Evolutionary conservation across 2,797 vertebrate genomes (phyloP), one percentile per base, ranked within the genome.

Genomic region (Acipenser ruthenus): DNA sequence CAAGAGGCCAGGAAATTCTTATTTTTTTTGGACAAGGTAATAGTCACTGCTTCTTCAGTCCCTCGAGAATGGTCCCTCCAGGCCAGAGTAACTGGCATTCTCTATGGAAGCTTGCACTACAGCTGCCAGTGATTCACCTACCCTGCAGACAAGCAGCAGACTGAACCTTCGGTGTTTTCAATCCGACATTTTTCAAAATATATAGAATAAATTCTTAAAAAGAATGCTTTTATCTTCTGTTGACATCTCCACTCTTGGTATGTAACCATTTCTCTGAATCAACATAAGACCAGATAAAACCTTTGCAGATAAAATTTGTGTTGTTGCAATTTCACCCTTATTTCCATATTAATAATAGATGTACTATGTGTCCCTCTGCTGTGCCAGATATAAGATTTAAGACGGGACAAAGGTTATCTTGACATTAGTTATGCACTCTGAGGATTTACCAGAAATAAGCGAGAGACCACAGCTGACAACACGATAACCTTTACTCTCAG

Each of bases 281-380:
- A 48, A 65, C 66, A 68, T 37, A 67, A 62, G 65, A 37, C 66
- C 65, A 53, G 67, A 18, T 70, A 70, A 74, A 73, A 75, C 56
- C 60, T 15, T 50, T 48, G 58, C 72, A 70, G 77, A 80, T 80
- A 80, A 80, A 72, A 77, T 73, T 72, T 75, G 72, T 67, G 71
- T 71, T 79, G 75, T 82, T 71, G 65, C 70, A 50, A 65, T 50
- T 63, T 76, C 74, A 73, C 73, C 71, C 69, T 67, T 65, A 75
- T 75, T 78, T 77, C 75, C 73, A 76, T 77, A 72, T 76, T 74
- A 77, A 76, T 74, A 76, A 77, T 74, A 72, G 72, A 79, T 73
- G 73, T 74, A 70, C 67, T 13, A 62, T 12, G 70, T 61, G 58
- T 62, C 63, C 71, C 55, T 49, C 69, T 63, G 64, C 69, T 66